Base-by-base conservation (phyloP, 1,140 invertebrate species). In the Plectrocnemia conspersa region DNA sequence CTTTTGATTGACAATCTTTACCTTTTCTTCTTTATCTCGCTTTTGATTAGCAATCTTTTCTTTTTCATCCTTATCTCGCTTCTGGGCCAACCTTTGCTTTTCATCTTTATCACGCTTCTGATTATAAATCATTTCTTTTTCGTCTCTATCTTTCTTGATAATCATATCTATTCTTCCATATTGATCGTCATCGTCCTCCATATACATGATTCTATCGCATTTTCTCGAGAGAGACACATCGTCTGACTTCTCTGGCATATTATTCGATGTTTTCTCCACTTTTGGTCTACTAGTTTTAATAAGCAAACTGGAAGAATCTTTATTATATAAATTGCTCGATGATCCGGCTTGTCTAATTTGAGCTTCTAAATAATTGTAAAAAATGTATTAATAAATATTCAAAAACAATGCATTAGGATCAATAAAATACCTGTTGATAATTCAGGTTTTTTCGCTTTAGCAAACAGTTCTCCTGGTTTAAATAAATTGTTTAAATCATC, bases 81-180 rank as follows among this genome's bases (percentile, higher is more conserved):
- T n/a, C n/a, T n/a, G n/a, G n/a, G 35, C 27, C 6, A 13, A 13
- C 18, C 18, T 38, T 16, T 9, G 10, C 15, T 38, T 38, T 7
- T 16, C 18, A 13, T 38, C 7, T 18, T 40, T 3, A 18, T 19
- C 22, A 4, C 18, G 5, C 9, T 48, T 29, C 36, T 27, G n/a
- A 22, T 21, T 29, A 52, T 46, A 29, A 29, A 41, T 32, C 27
- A 33, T 52, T 7, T 10, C 13, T 59, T 65, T 69, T 49, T 66
- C 65, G 22, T 75, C 66, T 36, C 69, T 68, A 58, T 78, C 77
- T 48, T 70, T 69, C 49, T 76, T 67, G 1, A 81, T 70, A 18
- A 78, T 52, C 35, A 67, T 70, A 59, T 79, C 76, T 55, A 78
- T 77, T 66, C 74, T 78, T 29, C 71, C 62, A 69, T 72, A 64